phyloP scores from a whole-genome alignment of 2,113 vertebrate species.

The Acinonyx jubatus region DNA sequence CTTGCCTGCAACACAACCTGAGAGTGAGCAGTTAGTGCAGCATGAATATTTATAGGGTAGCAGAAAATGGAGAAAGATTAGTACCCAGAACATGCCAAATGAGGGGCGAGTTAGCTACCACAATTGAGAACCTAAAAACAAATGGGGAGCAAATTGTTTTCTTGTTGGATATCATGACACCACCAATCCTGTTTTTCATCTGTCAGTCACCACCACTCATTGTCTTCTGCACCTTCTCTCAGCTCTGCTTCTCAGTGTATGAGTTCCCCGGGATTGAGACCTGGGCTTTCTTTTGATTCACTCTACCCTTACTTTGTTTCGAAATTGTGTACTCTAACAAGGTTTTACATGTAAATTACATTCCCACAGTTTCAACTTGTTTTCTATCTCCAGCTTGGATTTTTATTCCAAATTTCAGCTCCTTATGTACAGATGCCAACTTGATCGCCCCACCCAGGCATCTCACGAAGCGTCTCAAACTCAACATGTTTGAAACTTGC shows the following conservation, averaged over 20 bases:
- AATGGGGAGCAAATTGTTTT: neutral
- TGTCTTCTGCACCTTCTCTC: neutral
- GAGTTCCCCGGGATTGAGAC: neutral
- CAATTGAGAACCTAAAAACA: neutral
- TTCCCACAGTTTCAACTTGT: neutral
- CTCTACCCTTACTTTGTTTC: neutral
- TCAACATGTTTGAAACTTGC: neutral
- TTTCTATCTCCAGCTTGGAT: neutral
- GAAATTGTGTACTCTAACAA: neutral
- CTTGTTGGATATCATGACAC: neutral
- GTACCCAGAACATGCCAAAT: neutral
- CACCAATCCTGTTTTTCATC: neutral
- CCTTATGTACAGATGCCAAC: neutral
- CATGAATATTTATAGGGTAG: neutral
- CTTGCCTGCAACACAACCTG: neutral
- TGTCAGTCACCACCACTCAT: neutral
- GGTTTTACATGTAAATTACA: neutral
- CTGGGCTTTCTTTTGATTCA: neutral
- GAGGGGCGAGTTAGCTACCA: neutral
- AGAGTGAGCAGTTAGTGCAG: neutral
- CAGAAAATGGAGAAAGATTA: neutral
- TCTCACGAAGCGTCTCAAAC: neutral
- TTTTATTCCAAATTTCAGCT: conserved; percentile 9
- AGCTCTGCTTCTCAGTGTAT: neutral
- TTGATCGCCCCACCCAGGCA: neutral